These are phyloP conservation scores for Drosophila obscura DNA, from an alignment of 1,140 invertebrate genomes.

Conservation along the genomic window DNA sequence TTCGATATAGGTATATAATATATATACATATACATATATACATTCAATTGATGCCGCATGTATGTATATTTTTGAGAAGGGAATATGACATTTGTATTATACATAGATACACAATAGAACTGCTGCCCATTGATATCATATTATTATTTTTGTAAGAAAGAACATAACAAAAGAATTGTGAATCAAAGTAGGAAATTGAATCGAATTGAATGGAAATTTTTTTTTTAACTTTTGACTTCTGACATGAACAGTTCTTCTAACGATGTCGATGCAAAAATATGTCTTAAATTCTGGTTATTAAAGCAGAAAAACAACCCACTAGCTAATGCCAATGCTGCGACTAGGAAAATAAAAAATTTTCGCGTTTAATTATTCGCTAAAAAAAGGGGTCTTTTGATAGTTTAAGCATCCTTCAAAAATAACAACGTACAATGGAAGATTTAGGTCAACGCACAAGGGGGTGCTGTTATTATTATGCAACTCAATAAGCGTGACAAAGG, in stretches of 20 bases:
- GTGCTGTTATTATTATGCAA: constrained; percentile 34
- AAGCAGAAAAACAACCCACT: no score
- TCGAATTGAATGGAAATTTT: constrained; percentile 12
- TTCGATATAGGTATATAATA: no score
- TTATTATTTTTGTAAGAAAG: not conserved
- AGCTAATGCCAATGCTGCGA: no score
- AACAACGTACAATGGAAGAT: not conserved
- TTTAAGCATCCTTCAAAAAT: constrained; percentile 5
- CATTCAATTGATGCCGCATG: no score
- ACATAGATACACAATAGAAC: constrained; percentile 6
- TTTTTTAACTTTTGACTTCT: not conserved
- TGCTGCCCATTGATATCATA: not conserved
- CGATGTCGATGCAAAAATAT: no score
- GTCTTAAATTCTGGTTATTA: no score
- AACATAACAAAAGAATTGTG: constrained; percentile 6
- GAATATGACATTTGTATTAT: constrained; percentile 2
- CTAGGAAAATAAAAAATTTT: no score
- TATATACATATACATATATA: no score
- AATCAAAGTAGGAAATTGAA: constrained; percentile 10
- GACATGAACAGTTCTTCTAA: not conserved
- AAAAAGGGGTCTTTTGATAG: constrained; percentile 3
- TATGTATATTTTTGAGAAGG: not conserved
- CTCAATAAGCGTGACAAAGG: constrained; percentile 18
- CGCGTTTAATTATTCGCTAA: not conserved
- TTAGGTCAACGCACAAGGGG: constrained; percentile 20